These are phyloP conservation scores for Leptothorax acervorum DNA, from an alignment of 2,888 invertebrate genomes.

Conservation along the genomic window DNA sequence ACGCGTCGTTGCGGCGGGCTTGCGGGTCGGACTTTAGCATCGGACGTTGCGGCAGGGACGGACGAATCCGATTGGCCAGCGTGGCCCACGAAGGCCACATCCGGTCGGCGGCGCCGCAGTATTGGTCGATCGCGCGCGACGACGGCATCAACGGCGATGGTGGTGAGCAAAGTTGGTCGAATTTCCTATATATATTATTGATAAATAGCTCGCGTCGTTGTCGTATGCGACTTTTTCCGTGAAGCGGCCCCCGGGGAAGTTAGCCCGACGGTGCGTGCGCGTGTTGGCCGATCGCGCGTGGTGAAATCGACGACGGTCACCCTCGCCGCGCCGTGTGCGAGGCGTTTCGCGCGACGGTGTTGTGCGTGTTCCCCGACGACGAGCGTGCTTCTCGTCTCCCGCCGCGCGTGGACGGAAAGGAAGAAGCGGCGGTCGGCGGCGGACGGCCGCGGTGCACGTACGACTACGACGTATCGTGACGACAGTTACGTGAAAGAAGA, in stretches of 20 bases:
- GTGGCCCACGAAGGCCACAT: slow-evolving; percentile 78
- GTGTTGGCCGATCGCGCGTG: slow-evolving; percentile 38
- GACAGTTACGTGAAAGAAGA: slow-evolving; percentile 48
- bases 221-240: slow-evolving; percentile 70
- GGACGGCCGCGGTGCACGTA: slow-evolving; percentile 54
- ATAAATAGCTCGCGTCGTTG: slow-evolving; percentile 78
- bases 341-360: slow-evolving; percentile 41
- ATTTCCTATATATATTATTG: slow-evolving; percentile 77
- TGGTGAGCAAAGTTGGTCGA: slow-evolving; percentile 78
- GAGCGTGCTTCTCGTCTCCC: slow-evolving; percentile 10
- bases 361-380: not conserved
- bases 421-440: slow-evolving; percentile 19
- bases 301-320: not conserved
- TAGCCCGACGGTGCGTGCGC: slow-evolving; percentile 51
- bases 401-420: slow-evolving; percentile 37
- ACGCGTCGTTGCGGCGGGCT: not conserved
- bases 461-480: slow-evolving; percentile 48
- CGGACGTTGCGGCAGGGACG: slow-evolving; percentile 66
- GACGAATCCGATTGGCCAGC: slow-evolving; percentile 76
- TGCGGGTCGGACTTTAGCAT: slow-evolving; percentile 72
- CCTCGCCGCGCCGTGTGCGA: slow-evolving; percentile 35
- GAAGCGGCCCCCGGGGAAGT: slow-evolving; percentile 36
- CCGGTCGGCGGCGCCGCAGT: slow-evolving; percentile 79
- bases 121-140: slow-evolving; percentile 79
- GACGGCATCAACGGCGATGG: slow-evolving; percentile 66